These are phyloP conservation scores for Uria lomvia DNA, from an alignment of 2,113 vertebrate species.

Conservation along the genomic window DNA sequence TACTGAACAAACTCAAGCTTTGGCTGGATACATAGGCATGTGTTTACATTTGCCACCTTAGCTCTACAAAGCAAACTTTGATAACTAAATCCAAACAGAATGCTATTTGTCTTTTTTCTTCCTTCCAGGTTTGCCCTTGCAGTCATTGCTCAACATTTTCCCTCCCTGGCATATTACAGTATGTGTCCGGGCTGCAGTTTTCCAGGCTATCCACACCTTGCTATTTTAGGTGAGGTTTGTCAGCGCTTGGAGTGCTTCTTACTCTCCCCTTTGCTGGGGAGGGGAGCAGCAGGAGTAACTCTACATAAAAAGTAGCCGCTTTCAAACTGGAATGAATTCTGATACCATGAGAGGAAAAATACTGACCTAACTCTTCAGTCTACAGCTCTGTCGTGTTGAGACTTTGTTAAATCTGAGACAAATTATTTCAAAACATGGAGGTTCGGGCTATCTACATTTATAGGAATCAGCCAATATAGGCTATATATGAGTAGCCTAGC, in stretches of 20 bases:
- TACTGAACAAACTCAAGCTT: neutral
- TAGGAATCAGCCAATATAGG: too few relatives aligned
- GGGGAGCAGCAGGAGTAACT: neutral
- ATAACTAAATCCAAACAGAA: slow-evolving; percentile 1
- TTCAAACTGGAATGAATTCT: neutral
- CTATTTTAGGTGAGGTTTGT: neutral
- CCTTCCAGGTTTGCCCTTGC: neutral
- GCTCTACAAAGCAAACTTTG: slow-evolving; percentile 10
- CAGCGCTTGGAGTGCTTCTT: neutral
- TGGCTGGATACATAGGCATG: neutral
- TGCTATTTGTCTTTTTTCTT: neutral
- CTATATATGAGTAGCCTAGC: too few relatives aligned
- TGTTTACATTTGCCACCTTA: neutral
- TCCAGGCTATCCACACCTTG: neutral
- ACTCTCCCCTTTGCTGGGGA: neutral
- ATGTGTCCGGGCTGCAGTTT: neutral
- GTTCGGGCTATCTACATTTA: neutral
- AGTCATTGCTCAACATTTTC: neutral
- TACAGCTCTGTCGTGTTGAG: neutral
- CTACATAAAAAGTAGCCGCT: neutral
- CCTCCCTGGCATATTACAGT: neutral
- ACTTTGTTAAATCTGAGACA: neutral
- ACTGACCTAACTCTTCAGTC: neutral
- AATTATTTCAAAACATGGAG: neutral
- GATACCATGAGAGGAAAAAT: neutral